Evolutionary conservation across 2,113 vertebrate species (phyloP).

Genomic region (Pelecanus crispus): DNA sequence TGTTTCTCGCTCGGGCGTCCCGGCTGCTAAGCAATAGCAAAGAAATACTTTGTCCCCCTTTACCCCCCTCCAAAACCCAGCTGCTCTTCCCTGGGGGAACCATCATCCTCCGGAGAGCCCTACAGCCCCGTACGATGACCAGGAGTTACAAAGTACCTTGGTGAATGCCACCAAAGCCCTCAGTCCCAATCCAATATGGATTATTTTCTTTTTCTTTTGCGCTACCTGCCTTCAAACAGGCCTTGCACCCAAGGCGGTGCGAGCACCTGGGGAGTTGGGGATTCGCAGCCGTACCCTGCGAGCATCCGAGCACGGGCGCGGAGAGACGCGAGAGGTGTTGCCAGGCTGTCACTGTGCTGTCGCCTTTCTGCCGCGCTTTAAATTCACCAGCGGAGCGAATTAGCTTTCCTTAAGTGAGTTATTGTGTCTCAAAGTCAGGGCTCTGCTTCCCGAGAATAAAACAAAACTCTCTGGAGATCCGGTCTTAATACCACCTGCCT

Average conservation of each 20-base stretch:
- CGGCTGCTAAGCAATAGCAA: not conserved
- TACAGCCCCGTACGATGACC: not conserved
- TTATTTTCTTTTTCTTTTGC: not conserved
- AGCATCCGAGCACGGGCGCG: rapidly evolving
- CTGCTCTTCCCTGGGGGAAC: not conserved
- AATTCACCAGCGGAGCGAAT: not conserved
- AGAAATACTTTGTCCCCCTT: not conserved
- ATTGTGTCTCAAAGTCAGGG: conserved; percentile 31
- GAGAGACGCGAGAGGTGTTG: not conserved
- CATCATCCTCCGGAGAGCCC: not conserved
- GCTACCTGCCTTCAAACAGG: not conserved
- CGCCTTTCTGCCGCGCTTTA: not conserved
- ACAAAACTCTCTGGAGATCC: conserved; percentile 15
- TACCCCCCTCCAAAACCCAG: not conserved
- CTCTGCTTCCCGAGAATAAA: conserved; percentile 18
- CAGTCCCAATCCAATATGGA: rapidly evolving
- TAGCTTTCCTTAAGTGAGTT: conserved; percentile 19
- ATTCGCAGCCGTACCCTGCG: not conserved
- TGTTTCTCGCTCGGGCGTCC: not conserved
- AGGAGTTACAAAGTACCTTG: not conserved
- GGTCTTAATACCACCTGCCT: conserved; percentile 41
- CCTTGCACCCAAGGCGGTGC: not conserved
- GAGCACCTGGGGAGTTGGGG: not conserved
- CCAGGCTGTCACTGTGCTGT: not conserved
- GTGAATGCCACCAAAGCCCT: not conserved